phyloP scores from a whole-genome alignment of 2,113 vertebrate species.

The Zosterops japonicus region DNA sequence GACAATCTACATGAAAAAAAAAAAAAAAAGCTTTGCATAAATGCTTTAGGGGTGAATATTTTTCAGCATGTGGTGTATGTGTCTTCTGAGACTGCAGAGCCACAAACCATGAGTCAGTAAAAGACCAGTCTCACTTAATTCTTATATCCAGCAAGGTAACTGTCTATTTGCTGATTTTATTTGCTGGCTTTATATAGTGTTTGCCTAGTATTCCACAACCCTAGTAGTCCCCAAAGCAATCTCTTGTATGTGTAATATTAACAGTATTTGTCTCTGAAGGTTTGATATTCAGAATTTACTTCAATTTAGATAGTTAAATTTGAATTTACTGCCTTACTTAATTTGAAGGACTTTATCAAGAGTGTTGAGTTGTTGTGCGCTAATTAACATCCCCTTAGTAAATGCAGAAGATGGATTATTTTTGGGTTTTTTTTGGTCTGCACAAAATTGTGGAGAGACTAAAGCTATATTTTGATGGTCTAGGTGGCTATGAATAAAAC shows the following conservation, averaged over 20 bases:
- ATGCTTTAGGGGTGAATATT: background rate
- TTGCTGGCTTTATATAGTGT: background rate
- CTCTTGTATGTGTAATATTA: background rate
- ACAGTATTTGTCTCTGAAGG: background rate
- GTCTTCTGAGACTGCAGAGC: background rate
- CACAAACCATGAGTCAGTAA: background rate
- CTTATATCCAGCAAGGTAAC: background rate
- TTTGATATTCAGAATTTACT: background rate
- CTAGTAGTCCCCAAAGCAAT: background rate
- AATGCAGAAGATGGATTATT: background rate
- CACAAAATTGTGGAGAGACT: background rate
- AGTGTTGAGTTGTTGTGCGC: background rate
- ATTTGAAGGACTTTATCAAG: background rate
- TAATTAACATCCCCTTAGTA: background rate
- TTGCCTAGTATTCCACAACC: background rate
- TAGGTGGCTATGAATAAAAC: background rate
- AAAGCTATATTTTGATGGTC: background rate
- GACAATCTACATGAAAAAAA: background rate
- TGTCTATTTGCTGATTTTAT: background rate
- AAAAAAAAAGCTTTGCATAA: background rate
- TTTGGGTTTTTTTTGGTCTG: background rate
- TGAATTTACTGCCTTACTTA: background rate
- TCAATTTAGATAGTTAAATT: background rate
- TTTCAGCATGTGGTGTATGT: background rate
- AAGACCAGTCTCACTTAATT: background rate